These are phyloP conservation scores for Clarias pachynema DNA, from an alignment of 2,797 vertebrate genomes.

Conservation along the genomic window DNA sequence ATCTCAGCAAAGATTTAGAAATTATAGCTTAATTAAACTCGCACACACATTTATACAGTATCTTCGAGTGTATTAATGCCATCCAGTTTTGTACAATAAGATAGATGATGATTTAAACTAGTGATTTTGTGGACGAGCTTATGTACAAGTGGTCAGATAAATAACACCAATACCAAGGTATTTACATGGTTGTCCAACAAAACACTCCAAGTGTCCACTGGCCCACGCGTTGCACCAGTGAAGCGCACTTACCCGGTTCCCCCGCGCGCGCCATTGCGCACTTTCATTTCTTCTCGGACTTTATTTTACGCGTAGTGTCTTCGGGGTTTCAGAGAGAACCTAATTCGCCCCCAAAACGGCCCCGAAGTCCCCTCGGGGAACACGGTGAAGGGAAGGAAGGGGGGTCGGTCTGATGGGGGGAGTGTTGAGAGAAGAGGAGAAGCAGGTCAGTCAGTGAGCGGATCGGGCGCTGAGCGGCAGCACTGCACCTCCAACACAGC, in stretches of 20 bases:
- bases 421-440: conserved; percentile 60
- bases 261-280: conserved; percentile 18
- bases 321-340: conserved; percentile 59
- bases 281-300: conserved; percentile 81
- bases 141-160: background rate
- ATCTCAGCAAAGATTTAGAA: background rate
- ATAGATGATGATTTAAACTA: background rate
- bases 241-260: conserved; percentile 27
- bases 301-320: conserved; percentile 89
- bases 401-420: conserved; percentile 65
- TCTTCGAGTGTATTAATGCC: background rate
- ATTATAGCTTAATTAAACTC: background rate
- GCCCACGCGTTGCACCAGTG: background rate
- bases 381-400: conserved; percentile 50
- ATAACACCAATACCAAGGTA: background rate
- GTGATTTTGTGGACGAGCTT: background rate
- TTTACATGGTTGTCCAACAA: background rate
- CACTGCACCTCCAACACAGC: conserved; percentile 83
- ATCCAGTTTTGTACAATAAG: background rate
- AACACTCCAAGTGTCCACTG: background rate
- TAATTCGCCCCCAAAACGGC: conserved; percentile 80
- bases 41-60: background rate
- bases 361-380: conserved; percentile 79
- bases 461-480: conserved; percentile 92
- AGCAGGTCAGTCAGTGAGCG: conserved; percentile 84